phyloP scores from a whole-genome alignment of 2,888 invertebrate genomes.

The Acanthosepion pharaonis region DNA sequence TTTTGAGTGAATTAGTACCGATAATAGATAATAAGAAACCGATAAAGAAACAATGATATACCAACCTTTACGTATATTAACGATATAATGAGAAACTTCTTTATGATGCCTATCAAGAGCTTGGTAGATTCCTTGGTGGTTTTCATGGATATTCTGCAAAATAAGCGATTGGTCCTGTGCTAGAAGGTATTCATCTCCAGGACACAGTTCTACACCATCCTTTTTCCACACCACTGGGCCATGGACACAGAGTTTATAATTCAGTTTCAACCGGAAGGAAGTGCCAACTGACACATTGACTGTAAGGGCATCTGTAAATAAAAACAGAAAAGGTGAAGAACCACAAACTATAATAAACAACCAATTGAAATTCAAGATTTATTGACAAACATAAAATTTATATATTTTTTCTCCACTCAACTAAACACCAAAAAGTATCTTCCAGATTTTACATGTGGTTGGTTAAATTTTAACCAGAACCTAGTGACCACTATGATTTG shows the following conservation, averaged over 20 bases:
- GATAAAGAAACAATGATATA: background rate
- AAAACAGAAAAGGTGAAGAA: background rate
- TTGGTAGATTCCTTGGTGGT: slow-evolving; percentile 57
- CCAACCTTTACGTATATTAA: slow-evolving; percentile 58
- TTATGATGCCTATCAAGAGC: slow-evolving; percentile 54
- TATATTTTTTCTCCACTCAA: too few relatives aligned
- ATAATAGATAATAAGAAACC: too few relatives aligned
- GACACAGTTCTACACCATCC: slow-evolving; percentile 51
- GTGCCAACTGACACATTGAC: slow-evolving; percentile 50
- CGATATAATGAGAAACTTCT: slow-evolving; percentile 55
- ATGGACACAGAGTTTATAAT: slow-evolving; percentile 55
- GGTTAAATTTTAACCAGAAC: too few relatives aligned
- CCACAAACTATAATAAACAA: too few relatives aligned
- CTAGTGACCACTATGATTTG: too few relatives aligned
- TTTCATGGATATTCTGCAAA: slow-evolving; percentile 55
- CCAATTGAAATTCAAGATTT: too few relatives aligned
- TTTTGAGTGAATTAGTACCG: too few relatives aligned
- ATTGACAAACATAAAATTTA: too few relatives aligned
- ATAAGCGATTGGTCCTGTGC: slow-evolving; percentile 59
- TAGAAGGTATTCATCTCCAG: slow-evolving; percentile 54
- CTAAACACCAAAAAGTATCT: too few relatives aligned
- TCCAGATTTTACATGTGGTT: too few relatives aligned
- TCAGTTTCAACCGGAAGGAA: slow-evolving; percentile 54
- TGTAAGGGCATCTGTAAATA: slow-evolving; percentile 34
- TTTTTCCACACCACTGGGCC: slow-evolving; percentile 56